A percentile compares a stretch with the other conserved stretches of the same genome.
Conservation (phyloP, 2,888 invertebrate genomes). For the Eustalomyia histrio region DNA sequence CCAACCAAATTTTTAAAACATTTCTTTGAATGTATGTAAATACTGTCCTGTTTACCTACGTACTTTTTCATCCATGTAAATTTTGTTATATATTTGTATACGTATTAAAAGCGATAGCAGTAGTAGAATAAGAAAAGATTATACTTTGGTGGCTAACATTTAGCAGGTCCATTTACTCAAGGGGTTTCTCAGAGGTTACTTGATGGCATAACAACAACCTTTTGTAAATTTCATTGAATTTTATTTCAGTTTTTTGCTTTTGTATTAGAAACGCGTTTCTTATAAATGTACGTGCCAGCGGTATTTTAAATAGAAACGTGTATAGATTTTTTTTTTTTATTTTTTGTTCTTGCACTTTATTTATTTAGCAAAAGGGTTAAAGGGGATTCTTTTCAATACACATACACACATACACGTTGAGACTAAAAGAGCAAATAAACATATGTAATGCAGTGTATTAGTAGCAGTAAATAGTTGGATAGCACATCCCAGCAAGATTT, state of each 20-base stretch:
- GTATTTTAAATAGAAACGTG: conserved; percentile 32
- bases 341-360: background rate
- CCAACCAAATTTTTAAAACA: background rate
- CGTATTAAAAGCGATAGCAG: background rate
- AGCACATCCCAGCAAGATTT: no score
- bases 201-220: conserved; percentile 31
- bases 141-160: conserved; percentile 27
- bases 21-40: background rate
- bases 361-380: conserved; percentile 7
- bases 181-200: conserved; percentile 42
- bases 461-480: background rate
- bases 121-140: background rate
- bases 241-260: conserved; percentile 11
- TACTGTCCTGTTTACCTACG: background rate
- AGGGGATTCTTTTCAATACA: background rate
- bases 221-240: background rate
- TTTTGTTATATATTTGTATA: background rate
- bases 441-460: conserved; percentile 1
- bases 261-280: conserved; percentile 44
- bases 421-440: conserved; percentile 6
- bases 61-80: background rate
- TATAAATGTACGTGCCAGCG: conserved; percentile 35
- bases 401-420: background rate
- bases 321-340: background rate
- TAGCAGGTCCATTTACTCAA: conserved; percentile 37